Conservation (phyloP, 2,113 vertebrate genomes). For the Platysternon megacephalum region DNA sequence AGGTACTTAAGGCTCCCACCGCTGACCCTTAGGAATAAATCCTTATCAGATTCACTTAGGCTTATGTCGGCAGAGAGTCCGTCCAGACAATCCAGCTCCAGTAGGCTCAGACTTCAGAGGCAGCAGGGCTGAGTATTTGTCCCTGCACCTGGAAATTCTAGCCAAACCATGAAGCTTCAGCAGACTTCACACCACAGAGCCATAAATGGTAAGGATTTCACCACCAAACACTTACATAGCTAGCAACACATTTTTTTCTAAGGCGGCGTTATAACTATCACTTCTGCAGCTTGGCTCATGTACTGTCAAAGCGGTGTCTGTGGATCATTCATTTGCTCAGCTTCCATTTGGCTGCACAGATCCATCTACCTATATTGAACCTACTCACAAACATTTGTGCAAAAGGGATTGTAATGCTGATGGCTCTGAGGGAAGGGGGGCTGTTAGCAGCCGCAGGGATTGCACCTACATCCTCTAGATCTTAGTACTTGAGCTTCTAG, state of each 20-base stretch:
- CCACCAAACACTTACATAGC: not conserved
- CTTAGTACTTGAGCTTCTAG: not conserved
- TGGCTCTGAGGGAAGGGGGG: no score
- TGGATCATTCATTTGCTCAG: not conserved
- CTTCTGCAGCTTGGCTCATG: not conserved
- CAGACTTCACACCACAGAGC: not conserved
- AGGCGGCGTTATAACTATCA: not conserved
- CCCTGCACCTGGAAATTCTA: not conserved
- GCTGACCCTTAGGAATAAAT: not conserved
- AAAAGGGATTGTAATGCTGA: conserved; percentile 1
- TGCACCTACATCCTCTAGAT: not conserved
- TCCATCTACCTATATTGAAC: not conserved
- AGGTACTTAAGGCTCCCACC: not conserved
- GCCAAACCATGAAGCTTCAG: not conserved
- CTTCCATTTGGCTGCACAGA: not conserved
- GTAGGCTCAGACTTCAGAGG: not conserved
- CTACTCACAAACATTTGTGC: not conserved
- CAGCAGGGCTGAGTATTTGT: not conserved
- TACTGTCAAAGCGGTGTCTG: rapidly evolving
- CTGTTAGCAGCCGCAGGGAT: not conserved
- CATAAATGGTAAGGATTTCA: not conserved
- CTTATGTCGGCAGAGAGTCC: not conserved
- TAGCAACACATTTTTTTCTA: not conserved
- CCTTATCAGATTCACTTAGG: not conserved
- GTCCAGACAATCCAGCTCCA: not conserved